phyloP scores from a whole-genome alignment of 2,113 vertebrate genomes.

The Aythya baeri region DNA sequence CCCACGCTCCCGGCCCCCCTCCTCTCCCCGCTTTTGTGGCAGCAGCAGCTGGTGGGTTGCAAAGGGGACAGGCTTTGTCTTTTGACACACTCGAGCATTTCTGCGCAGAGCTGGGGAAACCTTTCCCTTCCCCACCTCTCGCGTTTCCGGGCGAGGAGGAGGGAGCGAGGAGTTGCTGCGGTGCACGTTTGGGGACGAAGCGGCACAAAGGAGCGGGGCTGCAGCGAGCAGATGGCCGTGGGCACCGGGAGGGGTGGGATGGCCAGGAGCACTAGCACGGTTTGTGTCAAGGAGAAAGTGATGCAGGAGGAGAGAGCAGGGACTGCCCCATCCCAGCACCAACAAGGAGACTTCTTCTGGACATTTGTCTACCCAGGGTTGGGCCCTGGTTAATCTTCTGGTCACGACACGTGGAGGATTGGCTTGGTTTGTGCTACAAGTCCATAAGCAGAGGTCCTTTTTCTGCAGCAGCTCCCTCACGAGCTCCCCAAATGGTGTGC shows the following conservation, averaged over 20 bases:
- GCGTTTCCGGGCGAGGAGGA: constrained; percentile 9
- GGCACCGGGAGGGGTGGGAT: neutral
- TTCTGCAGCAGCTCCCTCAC: neutral
- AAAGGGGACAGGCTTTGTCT: constrained; percentile 68
- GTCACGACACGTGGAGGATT: neutral
- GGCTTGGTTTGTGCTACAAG: neutral
- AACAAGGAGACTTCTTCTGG: neutral
- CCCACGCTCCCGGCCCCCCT: constrained; percentile 49
- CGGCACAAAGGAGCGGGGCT: constrained; percentile 10
- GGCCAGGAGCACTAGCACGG: neutral
- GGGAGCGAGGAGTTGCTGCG: neutral
- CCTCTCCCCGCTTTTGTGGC: constrained; percentile 58
- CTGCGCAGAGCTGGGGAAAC: constrained; percentile 59
- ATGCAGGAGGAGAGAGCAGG: neutral
- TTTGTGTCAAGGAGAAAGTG: constrained; percentile 9
- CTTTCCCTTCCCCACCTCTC: constrained; percentile 42
- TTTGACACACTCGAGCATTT: constrained; percentile 73
- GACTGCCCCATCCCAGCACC: neutral
- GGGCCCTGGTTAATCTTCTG: neutral
- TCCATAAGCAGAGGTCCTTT: neutral
- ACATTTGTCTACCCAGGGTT: neutral
- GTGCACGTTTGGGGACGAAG: neutral
- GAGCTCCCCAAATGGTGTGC: neutral
- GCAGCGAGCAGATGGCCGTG: constrained; percentile 49
- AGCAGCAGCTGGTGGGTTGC: constrained; percentile 75